Base-by-base conservation (phyloP, 2,797 vertebrate genomes). In the Ispidina picta region DNA sequence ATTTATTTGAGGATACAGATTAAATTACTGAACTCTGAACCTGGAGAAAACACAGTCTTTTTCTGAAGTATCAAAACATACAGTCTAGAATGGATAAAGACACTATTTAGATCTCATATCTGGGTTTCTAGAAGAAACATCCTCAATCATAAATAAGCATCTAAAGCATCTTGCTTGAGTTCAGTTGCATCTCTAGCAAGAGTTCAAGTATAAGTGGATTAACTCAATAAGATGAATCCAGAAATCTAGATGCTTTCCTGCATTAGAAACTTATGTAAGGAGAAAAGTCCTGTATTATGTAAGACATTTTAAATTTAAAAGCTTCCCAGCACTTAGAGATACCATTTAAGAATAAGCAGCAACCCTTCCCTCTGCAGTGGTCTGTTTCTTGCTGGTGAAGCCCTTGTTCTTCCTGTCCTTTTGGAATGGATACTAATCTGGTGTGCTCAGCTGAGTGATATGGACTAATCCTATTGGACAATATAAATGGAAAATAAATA, bases 231-330 rank as follows among this genome's bases (percentile, higher is more conserved):
- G 39, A 87, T 26, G 21, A 93, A 86, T 81, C 82, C 82, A 83
- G 52, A 92, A 92, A 76, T 90, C 22, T 37, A 73, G 37, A 37
- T 87, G 72, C 78, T 85, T 89, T 68, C 39, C 43, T 75, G 20
- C 76, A 90, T 90, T 72, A 66, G 82, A 59, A 92, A 79, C 31
- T 90, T 86, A 73, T 9, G 20, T 91, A 88, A 92, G 64, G 48
- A 60, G 74, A 82, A 71, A 19, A 74, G 55, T 80, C 29, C 46
- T 92, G 84, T 94, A 92, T 94, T 93, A 95, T 85, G 81, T 20
- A 94, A 18, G 39, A 89, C 58, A 63, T 31, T 62, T 54, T 21
- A 72, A 95, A 88, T 77, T 92, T 88, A 69, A 80, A 90, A 90
- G 81, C 62, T 77, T 59, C 62, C 12, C 37, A 71, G 93, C 86